Evolutionary conservation across 2,797 vertebrate genomes (phyloP).

Genomic region (Sebastes itinus): DNA sequence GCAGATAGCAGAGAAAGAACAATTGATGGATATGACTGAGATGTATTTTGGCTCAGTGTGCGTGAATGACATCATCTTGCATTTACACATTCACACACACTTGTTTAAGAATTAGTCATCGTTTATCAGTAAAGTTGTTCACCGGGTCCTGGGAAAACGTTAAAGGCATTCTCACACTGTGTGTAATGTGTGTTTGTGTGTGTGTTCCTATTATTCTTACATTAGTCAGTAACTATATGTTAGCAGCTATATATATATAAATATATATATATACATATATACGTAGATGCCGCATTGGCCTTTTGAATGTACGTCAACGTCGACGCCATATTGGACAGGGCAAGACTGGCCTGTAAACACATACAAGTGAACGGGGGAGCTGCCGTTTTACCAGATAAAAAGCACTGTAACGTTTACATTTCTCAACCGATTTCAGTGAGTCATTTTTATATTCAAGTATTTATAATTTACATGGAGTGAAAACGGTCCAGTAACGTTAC

Average conservation of each 20-base stretch:
- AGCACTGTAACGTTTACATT: no score
- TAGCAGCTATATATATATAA: background rate
- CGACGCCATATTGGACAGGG: no score
- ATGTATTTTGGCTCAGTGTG: constrained; percentile 73
- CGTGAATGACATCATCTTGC: constrained; percentile 70
- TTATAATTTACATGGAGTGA: no score
- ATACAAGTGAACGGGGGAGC: no score
- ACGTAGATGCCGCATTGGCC: no score
- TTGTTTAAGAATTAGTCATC: constrained; percentile 47
- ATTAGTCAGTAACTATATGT: background rate
- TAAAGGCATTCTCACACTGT: background rate
- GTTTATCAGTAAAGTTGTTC: constrained; percentile 41
- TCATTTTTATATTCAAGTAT: no score
- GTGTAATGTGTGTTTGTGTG: background rate
- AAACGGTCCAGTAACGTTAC: no score
- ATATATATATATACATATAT: no score
- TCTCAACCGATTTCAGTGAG: no score
- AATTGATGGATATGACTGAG: constrained; percentile 79
- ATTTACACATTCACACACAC: background rate
- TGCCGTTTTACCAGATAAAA: no score
- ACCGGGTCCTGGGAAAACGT: constrained; percentile 46
- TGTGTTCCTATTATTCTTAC: background rate
- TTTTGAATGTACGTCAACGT: no score
- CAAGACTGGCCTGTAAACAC: no score
- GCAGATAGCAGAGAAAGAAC: constrained; percentile 60